These are phyloP conservation scores for Scalopus aquaticus DNA, from an alignment of 2,113 vertebrate genomes.

Conservation along the genomic window DNA sequence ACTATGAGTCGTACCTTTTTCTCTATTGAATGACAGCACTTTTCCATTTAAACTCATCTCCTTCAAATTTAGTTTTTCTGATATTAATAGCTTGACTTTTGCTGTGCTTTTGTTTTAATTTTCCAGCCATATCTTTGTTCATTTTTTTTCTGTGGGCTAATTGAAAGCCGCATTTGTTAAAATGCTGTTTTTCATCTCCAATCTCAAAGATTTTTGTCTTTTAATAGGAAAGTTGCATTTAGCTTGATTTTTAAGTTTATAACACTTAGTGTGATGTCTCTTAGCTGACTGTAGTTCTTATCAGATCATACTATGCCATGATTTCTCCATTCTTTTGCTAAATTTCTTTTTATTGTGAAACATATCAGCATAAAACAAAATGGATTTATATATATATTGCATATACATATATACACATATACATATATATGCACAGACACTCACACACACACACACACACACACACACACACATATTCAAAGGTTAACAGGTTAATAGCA, in stretches of 20 bases:
- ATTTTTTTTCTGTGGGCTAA: slow-evolving; percentile 1
- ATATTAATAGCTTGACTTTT: neutral
- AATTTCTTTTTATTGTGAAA: neutral
- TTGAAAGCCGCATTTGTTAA: neutral
- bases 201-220: neutral
- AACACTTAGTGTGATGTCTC: neutral
- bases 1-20: neutral
- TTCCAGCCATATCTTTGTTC: neutral
- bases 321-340: neutral
- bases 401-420: neutral
- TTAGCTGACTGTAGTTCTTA: neutral
- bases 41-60: neutral
- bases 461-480: too few relatives aligned
- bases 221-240: neutral
- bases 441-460: neutral
- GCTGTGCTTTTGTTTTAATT: neutral
- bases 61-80: neutral
- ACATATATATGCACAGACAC: neutral
- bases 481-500: neutral
- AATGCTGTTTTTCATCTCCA: neutral
- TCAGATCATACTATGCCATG: neutral
- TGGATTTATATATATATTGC: neutral
- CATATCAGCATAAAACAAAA: neutral
- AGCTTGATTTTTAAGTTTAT: neutral
- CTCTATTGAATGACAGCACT: neutral